A percentile compares a stretch with the other conserved stretches of the same genome.
Conservation (phyloP, 2,888 invertebrate species). For the Hymenopus coronatus region DNA sequence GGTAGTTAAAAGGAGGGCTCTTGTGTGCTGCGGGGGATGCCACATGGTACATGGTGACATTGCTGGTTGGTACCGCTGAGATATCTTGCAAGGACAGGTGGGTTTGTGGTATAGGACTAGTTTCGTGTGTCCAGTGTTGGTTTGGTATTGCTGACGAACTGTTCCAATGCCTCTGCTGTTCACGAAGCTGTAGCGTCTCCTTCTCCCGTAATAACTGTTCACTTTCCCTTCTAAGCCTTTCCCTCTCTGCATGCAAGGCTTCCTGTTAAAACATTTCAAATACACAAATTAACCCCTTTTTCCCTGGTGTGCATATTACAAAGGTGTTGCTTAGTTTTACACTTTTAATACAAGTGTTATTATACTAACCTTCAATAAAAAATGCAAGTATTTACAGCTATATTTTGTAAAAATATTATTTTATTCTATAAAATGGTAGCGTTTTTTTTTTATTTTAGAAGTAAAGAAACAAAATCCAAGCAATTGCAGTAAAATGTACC, state of each 20-base stretch:
- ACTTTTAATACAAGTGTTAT: no score
- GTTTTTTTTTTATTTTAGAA: no score
- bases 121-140: slow-evolving; percentile 28
- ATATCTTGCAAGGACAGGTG: slow-evolving; percentile 65
- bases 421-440: no score
- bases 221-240: slow-evolving; percentile 72
- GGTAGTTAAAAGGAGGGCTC: slow-evolving; percentile 50
- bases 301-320: no score
- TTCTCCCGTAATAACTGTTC: slow-evolving; percentile 73
- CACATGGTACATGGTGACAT: background rate
- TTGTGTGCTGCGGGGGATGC: slow-evolving; percentile 40
- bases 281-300: no score
- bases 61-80: slow-evolving; percentile 36
- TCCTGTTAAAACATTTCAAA: background rate
- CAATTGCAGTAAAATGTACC: no score
- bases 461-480: no score
- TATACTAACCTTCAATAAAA: no score
- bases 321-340: no score
- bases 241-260: slow-evolving; percentile 66
- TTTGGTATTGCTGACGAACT: slow-evolving; percentile 24
- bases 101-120: slow-evolving; percentile 44
- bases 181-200: slow-evolving; percentile 66
- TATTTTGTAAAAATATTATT: no score
- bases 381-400: no score
- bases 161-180: slow-evolving; percentile 49